These are phyloP conservation scores for Toxonevra muliebris DNA, from an alignment of 2,888 invertebrate genomes.

Conservation along the genomic window DNA sequence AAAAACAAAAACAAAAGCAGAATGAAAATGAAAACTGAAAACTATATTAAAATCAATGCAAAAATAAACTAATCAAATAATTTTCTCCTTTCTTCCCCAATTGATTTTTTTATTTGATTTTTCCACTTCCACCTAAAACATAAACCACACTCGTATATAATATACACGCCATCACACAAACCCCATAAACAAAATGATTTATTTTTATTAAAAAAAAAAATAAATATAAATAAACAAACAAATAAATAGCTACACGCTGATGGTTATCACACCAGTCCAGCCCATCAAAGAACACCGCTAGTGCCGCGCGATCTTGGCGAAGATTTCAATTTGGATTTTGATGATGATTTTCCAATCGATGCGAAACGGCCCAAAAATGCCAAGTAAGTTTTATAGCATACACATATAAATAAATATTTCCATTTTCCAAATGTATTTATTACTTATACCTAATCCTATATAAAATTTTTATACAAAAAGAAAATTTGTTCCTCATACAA, in stretches of 20 bases:
- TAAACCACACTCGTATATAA: background rate
- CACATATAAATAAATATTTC: background rate
- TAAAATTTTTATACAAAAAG: too few relatives aligned
- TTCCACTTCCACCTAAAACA: constrained; percentile 5
- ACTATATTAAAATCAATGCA: constrained; percentile 6
- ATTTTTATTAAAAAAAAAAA: constrained; percentile 12
- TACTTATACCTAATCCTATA: too few relatives aligned
- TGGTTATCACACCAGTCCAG: constrained; percentile 88
- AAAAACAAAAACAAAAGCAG: background rate
- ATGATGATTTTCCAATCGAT: constrained; percentile 64
- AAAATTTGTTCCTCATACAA: too few relatives aligned
- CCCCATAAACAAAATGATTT: constrained; percentile 16
- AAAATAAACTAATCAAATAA: constrained; percentile 24
- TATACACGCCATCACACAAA: background rate
- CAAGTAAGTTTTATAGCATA: constrained; percentile 75
- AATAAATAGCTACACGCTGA: constrained; percentile 80
- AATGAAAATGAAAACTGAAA: background rate
- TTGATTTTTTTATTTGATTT: background rate
- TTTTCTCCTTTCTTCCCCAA: background rate
- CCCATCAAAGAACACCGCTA: constrained; percentile 77
- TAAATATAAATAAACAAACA: constrained; percentile 17
- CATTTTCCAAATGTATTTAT: background rate
- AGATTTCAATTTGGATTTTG: constrained; percentile 71
- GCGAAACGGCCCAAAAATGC: constrained; percentile 83
- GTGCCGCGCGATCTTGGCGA: constrained; percentile 78